A percentile compares a stretch with the other conserved stretches of the same genome.
Conservation (phyloP, 2,888 invertebrate species). For the Mimachlamys varia region DNA sequence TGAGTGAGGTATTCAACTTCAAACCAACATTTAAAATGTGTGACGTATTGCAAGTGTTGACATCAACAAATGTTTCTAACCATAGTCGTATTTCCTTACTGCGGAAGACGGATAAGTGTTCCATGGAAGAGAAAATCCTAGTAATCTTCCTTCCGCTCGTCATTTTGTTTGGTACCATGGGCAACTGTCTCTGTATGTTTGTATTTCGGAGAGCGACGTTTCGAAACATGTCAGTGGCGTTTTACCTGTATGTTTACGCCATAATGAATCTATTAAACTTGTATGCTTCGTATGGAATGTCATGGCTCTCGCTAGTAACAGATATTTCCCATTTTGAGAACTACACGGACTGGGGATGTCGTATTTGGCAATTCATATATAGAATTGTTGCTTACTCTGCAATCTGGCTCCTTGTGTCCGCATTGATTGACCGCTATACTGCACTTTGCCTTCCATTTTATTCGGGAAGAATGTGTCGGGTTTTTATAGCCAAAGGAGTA, state of each 20-base stretch:
- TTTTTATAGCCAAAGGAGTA: background rate
- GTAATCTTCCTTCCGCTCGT: background rate
- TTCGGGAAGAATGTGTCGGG: background rate
- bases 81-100: background rate
- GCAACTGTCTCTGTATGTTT: background rate
- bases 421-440: background rate
- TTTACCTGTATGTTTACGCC: background rate
- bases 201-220: background rate
- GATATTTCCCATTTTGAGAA: slow-evolving; percentile 10
- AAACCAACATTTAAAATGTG: background rate
- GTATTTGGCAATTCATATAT: slow-evolving; percentile 3
- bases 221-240: background rate
- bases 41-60: background rate
- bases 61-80: background rate
- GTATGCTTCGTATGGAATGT: background rate
- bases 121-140: background rate
- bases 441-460: background rate
- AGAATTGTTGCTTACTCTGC: background rate
- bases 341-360: slow-evolving; percentile 7
- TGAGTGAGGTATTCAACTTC: background rate
- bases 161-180: background rate
- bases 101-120: background rate
- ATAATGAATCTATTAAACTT: background rate
- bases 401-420: background rate
- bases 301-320: background rate